These are phyloP conservation scores for Prionailurus bengalensis DNA, from an alignment of 2,113 vertebrate genomes.

Conservation along the genomic window DNA sequence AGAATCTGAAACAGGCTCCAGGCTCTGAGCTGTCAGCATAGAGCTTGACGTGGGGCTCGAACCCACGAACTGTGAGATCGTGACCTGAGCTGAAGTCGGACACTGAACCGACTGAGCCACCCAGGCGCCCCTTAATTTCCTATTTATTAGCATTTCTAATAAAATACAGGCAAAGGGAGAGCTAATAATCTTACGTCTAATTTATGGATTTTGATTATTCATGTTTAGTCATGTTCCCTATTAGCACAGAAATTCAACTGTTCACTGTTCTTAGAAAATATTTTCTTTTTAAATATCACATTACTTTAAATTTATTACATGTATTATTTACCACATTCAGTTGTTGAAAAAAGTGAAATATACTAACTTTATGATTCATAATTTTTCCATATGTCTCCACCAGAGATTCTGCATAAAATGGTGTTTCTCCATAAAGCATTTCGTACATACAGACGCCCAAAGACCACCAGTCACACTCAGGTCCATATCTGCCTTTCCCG, in stretches of 20 bases:
- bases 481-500: slow-evolving; percentile 98
- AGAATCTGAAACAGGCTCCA: too few species aligned
- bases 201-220: slow-evolving; percentile 39
- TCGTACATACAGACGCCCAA: slow-evolving; percentile 99
- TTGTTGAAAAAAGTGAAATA: slow-evolving; percentile 66
- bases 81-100: too few species aligned
- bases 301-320: not conserved
- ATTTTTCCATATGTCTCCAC: slow-evolving; percentile 99
- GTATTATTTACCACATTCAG: slow-evolving; percentile 63
- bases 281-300: slow-evolving; percentile 28
- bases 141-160: slow-evolving; percentile 3
- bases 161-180: slow-evolving; percentile 14
- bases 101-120: too few species aligned
- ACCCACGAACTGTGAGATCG: too few species aligned
- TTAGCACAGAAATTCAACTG: not conserved
- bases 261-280: slow-evolving; percentile 32
- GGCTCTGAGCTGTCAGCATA: too few species aligned
- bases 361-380: slow-evolving; percentile 99
- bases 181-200: slow-evolving; percentile 33
- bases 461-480: slow-evolving; percentile 99
- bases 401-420: slow-evolving; percentile 99
- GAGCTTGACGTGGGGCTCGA: too few species aligned
- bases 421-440: slow-evolving; percentile 99
- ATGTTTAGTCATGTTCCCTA: not conserved
- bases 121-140: not conserved